Percentiles rank a stretch among this genome's conserved stretches.
Evolutionary conservation across 2,797 vertebrate species (phyloP).

Genomic region (Intellagama lesueurii): DNA sequence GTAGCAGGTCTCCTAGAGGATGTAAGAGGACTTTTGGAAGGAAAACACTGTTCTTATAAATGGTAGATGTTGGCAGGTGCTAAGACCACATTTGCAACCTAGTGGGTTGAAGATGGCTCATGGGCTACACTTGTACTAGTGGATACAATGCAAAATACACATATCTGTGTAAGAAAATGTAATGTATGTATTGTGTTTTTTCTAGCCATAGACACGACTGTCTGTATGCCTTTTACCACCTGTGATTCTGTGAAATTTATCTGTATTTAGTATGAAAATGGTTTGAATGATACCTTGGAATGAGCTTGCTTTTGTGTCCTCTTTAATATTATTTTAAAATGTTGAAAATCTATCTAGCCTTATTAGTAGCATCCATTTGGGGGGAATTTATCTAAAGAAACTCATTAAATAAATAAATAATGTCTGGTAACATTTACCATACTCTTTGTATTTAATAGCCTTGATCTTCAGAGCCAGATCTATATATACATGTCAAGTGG

Average conservation of each 20-base stretch:
- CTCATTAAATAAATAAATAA: no score
- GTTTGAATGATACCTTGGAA: not conserved
- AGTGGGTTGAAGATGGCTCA: no score
- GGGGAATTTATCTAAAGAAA: not conserved
- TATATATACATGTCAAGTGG: not conserved
- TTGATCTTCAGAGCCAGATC: not conserved
- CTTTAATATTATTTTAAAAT: not conserved
- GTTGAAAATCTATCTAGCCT: not conserved
- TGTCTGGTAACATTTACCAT: not conserved
- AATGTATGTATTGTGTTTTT: no score
- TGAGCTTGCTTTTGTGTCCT: not conserved
- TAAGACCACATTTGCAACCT: no score
- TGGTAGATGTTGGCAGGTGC: no score
- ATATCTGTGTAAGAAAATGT: no score
- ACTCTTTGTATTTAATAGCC: not conserved
- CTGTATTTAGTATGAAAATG: not conserved
- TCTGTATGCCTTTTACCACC: not conserved
- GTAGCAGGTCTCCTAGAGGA: no score
- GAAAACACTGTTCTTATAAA: no score
- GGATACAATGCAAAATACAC: no score
- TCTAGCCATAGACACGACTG: no score
- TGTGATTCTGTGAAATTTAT: not conserved
- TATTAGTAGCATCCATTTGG: not conserved
- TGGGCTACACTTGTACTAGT: no score
- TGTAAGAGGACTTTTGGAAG: no score